phyloP scores from a whole-genome alignment of 1,140 invertebrate species.

The Nymphalis io region DNA sequence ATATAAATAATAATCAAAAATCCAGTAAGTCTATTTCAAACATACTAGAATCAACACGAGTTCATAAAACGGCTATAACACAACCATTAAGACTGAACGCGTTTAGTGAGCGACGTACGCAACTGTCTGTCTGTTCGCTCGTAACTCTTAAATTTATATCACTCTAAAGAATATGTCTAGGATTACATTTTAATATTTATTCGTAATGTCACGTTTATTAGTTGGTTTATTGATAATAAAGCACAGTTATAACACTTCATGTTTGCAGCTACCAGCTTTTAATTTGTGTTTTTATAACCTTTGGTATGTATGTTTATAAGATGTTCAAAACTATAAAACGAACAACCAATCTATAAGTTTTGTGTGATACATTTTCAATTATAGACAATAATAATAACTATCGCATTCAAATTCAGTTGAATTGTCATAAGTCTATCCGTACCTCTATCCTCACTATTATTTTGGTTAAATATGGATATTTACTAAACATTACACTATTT shows the following conservation, averaged over 20 bases:
- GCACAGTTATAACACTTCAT: neutral
- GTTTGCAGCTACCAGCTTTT: neutral
- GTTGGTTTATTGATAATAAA: constrained; percentile 9
- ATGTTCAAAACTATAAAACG: neutral
- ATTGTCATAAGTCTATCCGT: too few relatives aligned
- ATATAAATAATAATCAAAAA: too few relatives aligned
- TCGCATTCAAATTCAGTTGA: too few relatives aligned
- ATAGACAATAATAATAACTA: too few relatives aligned
- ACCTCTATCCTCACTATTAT: too few relatives aligned
- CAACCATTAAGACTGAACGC: constrained; percentile 18
- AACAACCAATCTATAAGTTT: too few relatives aligned
- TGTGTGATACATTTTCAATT: too few relatives aligned
- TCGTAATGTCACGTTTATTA: constrained; percentile 1
- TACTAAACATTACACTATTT: too few relatives aligned
- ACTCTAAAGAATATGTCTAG: constrained; percentile 10
- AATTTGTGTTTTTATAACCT: neutral
- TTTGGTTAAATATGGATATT: too few relatives aligned
- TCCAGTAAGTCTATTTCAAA: neutral
- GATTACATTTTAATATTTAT: constrained; percentile 7
- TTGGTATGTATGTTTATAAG: neutral
- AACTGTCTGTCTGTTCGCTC: constrained; percentile 16
- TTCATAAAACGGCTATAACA: constrained; percentile 18
- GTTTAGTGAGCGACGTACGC: constrained; percentile 23
- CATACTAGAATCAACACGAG: neutral
- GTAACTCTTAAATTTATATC: constrained; percentile 22